Percentiles rank a stretch among this genome's conserved stretches.
Evolutionary conservation across 53 echinoderm and acorn worm genomes (phyloP).

Genomic region (Apostichopus leukothele): DNA sequence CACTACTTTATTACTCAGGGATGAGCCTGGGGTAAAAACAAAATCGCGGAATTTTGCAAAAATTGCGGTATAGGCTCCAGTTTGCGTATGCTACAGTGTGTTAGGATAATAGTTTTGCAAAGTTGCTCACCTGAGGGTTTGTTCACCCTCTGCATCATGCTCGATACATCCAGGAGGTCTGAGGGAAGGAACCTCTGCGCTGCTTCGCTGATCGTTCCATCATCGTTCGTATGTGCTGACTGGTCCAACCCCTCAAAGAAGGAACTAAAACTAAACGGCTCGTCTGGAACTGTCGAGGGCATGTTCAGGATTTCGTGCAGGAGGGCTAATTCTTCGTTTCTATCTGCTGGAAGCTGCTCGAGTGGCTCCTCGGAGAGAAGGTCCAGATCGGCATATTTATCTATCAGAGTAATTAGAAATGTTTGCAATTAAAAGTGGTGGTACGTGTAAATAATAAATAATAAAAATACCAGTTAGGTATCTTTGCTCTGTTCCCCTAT

Average conservation of each 20-base stretch:
- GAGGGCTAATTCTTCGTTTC: conserved; percentile 79
- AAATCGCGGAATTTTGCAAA: too few species aligned
- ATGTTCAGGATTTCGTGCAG: conserved; percentile 96
- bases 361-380: conserved; percentile 72
- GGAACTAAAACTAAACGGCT: conserved; percentile 47
- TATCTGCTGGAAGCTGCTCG: conserved; percentile 29
- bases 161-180: conserved; percentile 76
- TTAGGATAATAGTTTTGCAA: too few species aligned
- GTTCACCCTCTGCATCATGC: conserved; percentile 60
- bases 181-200: conserved; percentile 78
- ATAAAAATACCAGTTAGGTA: too few species aligned
- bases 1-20: too few species aligned
- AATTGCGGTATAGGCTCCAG: too few species aligned
- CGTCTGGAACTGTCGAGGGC: conserved; percentile 72
- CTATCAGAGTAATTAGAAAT: not conserved
- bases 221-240: not conserved
- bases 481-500: too few species aligned
- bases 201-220: conserved; percentile 28
- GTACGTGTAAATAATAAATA: not conserved
- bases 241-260: conserved; percentile 56
- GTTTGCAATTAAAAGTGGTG: not conserved
- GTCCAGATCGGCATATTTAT: conserved; percentile 61
- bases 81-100: too few species aligned
- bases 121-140: conserved; percentile 45
- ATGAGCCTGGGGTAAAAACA: too few species aligned